Evolutionary conservation across 2,797 vertebrate genomes (phyloP).

Genomic region (Intellagama lesueurii): DNA sequence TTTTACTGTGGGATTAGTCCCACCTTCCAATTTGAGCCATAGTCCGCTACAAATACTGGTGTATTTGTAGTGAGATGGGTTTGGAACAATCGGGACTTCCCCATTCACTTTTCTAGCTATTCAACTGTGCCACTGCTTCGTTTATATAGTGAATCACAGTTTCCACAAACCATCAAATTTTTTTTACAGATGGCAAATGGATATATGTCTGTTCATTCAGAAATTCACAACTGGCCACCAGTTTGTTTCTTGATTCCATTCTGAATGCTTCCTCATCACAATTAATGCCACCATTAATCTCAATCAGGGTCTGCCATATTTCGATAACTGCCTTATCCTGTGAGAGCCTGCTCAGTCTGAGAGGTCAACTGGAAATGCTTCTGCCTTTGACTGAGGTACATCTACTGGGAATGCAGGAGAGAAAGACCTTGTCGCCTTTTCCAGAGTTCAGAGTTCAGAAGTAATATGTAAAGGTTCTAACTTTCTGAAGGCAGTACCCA

Average conservation of each 20-base stretch:
- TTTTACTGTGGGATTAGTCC: no score
- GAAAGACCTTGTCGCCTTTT: neutral
- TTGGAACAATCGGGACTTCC: neutral
- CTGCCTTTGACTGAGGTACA: neutral
- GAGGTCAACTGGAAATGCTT: neutral
- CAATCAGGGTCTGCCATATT: neutral
- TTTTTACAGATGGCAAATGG: no score
- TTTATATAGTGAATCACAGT: neutral
- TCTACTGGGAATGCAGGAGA: neutral
- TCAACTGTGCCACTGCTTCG: neutral
- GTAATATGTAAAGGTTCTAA: no score
- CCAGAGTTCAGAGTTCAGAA: no score
- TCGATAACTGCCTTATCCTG: neutral
- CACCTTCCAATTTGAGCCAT: no score
- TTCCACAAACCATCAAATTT: slow-evolving; percentile 1
- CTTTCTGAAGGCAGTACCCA: no score
- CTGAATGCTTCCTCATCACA: neutral
- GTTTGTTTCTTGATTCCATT: neutral
- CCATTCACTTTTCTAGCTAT: neutral
- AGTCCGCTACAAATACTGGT: no score
- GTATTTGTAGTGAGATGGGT: neutral
- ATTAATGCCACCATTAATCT: neutral
- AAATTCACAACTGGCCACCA: no score
- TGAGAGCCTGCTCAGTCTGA: neutral
- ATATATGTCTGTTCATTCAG: neutral